phyloP scores from a whole-genome alignment of 1,140 invertebrate species.

The Callitettix versicolor region DNA sequence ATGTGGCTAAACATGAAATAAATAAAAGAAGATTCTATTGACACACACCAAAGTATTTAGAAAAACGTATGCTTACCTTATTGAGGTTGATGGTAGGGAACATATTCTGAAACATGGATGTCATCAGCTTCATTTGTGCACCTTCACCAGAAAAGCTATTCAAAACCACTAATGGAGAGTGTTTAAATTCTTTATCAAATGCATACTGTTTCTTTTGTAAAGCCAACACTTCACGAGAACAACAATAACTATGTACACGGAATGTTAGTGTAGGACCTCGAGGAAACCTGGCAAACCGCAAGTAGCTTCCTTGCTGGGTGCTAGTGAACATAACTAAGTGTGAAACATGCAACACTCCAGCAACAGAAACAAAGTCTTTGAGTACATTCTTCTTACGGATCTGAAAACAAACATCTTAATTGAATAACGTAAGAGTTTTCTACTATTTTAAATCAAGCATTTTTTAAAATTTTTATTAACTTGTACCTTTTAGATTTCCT shows the following conservation, averaged over 20 bases:
- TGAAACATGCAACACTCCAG: constrained; percentile 78
- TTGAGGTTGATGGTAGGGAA: constrained; percentile 94
- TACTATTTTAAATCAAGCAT: too few species aligned
- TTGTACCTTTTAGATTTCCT: too few species aligned
- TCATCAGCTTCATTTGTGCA: constrained; percentile 82
- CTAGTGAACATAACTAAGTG: constrained; percentile 81
- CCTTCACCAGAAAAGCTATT: constrained; percentile 83
- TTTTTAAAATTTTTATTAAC: too few species aligned
- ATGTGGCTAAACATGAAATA: too few species aligned
- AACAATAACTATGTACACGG: constrained; percentile 69
- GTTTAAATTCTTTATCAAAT: constrained; percentile 68
- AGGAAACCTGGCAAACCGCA: constrained; percentile 71
- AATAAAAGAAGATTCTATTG: too few species aligned
- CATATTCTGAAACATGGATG: constrained; percentile 96
- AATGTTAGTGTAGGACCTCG: constrained; percentile 79
- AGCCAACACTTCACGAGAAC: constrained; percentile 78
- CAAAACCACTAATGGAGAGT: constrained; percentile 81
- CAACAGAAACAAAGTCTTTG: constrained; percentile 86
- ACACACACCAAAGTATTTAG: too few species aligned
- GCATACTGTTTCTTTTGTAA: constrained; percentile 71
- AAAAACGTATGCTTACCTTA: constrained; percentile 41
- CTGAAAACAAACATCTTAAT: constrained; percentile 40
- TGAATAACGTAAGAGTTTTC: too few species aligned
- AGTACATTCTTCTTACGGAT: constrained; percentile 77
- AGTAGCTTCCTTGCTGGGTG: constrained; percentile 69